Evolutionary conservation across 1,140 invertebrate species (phyloP), one percentile per base, ranked within the genome.

Genomic region (Brachystomella parvula): DNA sequence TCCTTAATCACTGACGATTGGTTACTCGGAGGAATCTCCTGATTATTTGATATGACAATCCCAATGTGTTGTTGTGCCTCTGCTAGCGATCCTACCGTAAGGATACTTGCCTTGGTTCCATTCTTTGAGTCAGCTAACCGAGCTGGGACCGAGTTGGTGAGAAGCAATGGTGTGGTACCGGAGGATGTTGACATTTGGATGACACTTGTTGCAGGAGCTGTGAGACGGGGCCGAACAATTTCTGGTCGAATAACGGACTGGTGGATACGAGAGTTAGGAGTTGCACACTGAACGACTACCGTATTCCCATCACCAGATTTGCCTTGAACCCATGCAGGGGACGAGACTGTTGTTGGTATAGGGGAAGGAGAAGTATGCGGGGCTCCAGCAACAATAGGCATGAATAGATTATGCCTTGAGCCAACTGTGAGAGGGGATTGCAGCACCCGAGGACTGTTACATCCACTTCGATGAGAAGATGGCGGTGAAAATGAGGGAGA

Each of bases 401-500:
- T 87, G 77, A 94, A 94, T 61, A 92, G 84, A 79, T 92, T 88
- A 70, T 87, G 87, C 69, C 82, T 79, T 62, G 82, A 84, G 63
- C 81, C 82, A 75, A 77, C 84, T 76, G 78, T 82, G 71, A 77
- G 81, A 21, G 87, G 86, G 24, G 86, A 86, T 70, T 85, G 84
- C 75, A 83, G 83, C 65, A 83, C 82, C 71, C 83, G 83, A 19
- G 84, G 83, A 21, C 85, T 86, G 21, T 64, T 64, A 47, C 71
- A 73, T 12, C 65, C 64, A 64, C 67, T 68, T 31, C 70, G 66
- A 49, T 74, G 83, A 81, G 73, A 83, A 61, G 85, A 87, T 73
- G 88, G 87, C 26, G 89, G 90, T 47, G 88, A 89, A 77, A 88
- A 91, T 32, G 89, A 89, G 65, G 91, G 90, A 47, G 90, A 92